These are phyloP conservation scores for Clitarchus hookeri DNA, from an alignment of 2,888 invertebrate species.

Conservation along the genomic window DNA sequence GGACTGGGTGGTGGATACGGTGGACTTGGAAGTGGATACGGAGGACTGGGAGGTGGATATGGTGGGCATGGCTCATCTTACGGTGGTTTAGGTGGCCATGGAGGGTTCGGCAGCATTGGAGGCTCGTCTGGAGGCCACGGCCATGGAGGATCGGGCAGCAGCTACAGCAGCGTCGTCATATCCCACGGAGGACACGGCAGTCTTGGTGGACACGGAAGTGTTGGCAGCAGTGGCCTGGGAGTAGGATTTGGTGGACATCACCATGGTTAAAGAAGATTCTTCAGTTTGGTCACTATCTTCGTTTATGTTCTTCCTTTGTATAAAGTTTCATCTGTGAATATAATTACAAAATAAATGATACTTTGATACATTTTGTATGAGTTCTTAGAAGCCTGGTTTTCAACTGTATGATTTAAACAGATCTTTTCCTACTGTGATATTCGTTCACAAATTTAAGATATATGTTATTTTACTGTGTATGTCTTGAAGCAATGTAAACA, in stretches of 20 bases:
- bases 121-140: slow-evolving; percentile 26
- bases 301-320: too few species aligned
- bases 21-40: slow-evolving; percentile 44
- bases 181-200: slow-evolving; percentile 26
- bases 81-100: slow-evolving; percentile 17
- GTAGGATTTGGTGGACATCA: slow-evolving; percentile 28
- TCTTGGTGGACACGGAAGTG: neutral
- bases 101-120: slow-evolving; percentile 25
- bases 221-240: slow-evolving; percentile 47
- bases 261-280: neutral
- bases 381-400: too few species aligned
- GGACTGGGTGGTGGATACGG: slow-evolving; percentile 17
- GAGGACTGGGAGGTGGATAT: slow-evolving; percentile 39
- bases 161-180: neutral
- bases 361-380: too few species aligned
- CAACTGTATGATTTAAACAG: too few species aligned
- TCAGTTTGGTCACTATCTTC: too few species aligned
- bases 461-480: too few species aligned
- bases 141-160: slow-evolving; percentile 18
- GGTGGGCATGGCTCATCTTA: neutral
- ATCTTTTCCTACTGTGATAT: too few species aligned
- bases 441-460: too few species aligned
- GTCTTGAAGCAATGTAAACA: too few species aligned
- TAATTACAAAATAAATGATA: too few species aligned
- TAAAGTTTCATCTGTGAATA: too few species aligned